Evolutionary conservation across 2,888 invertebrate species (phyloP).

Genomic region (Acronicta leporina): DNA sequence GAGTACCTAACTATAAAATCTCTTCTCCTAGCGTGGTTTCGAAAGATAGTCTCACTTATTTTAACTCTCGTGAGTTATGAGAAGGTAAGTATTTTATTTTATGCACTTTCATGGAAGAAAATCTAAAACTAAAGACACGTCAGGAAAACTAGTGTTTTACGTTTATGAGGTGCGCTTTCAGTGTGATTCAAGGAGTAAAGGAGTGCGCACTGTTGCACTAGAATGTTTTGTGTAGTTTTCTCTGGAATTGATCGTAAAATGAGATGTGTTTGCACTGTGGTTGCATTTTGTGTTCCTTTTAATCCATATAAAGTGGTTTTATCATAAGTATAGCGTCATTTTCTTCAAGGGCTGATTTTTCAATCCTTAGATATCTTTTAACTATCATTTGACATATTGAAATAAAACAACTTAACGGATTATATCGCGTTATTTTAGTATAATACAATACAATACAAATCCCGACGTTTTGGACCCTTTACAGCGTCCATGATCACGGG

Average conservation of each 20-base stretch:
- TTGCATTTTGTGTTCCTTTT: background rate
- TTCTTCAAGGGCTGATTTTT: no score
- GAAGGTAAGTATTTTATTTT: conserved; percentile 21
- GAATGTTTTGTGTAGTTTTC: background rate
- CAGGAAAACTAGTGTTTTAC: background rate
- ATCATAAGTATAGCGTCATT: no score
- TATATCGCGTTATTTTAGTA: no score
- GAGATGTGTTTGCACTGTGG: background rate
- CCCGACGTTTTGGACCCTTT: no score
- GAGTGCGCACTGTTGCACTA: no score
- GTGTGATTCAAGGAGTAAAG: background rate
- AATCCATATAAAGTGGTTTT: no score
- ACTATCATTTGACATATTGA: no score
- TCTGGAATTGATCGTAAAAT: background rate
- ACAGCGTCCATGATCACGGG: no score
- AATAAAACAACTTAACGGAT: no score
- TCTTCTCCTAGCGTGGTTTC: conserved; percentile 15
- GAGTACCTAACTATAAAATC: conserved; percentile 30
- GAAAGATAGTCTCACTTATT: conserved; percentile 25
- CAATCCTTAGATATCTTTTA: no score
- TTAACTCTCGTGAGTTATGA: conserved; percentile 8
- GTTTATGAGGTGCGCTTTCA: background rate
- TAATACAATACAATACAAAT: no score
- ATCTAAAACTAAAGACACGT: conserved; percentile 7
- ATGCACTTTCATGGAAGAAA: conserved; percentile 6